phyloP scores from a whole-genome alignment of 2,797 vertebrate genomes.

The Tauraco hartlaubi region DNA sequence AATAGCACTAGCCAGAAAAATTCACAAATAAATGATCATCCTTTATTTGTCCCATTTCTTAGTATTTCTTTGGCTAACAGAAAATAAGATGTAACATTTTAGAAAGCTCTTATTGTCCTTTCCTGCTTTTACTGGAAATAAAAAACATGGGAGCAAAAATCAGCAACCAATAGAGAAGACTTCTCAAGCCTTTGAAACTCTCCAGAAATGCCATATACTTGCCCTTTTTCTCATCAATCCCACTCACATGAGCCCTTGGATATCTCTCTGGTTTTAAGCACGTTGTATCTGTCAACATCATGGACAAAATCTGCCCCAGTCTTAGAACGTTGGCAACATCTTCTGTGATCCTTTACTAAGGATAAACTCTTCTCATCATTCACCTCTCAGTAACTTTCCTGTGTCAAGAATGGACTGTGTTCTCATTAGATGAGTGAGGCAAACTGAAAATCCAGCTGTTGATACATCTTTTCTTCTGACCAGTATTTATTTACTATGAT shows the following conservation, averaged over 20 bases:
- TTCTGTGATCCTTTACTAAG: neutral
- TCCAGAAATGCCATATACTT: neutral
- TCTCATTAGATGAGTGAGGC: neutral
- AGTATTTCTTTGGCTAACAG: neutral
- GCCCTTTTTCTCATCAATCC: neutral
- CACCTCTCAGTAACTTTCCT: neutral
- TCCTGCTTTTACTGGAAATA: neutral
- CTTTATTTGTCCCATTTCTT: neutral
- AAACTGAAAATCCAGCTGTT: constrained; percentile 38
- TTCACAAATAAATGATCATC: neutral
- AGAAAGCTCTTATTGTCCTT: neutral
- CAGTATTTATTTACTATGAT: constrained; percentile 13
- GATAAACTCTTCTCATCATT: neutral
- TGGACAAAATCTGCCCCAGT: neutral
- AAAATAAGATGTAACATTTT: neutral
- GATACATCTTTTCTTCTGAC: neutral
- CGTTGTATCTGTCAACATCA: neutral
- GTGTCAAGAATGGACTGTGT: neutral
- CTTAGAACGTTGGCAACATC: neutral
- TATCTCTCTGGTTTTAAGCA: neutral
- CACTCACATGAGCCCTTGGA: neutral
- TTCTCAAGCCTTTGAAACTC: neutral
- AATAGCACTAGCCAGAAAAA: neutral
- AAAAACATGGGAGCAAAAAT: neutral
- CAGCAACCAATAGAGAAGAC: neutral